Evolutionary conservation across 30 jellyfish, hydroid and myxozoan genomes (phyloP), one percentile per base, ranked within the genome.

Genomic region (Calvadosia cruxmelitensis): DNA sequence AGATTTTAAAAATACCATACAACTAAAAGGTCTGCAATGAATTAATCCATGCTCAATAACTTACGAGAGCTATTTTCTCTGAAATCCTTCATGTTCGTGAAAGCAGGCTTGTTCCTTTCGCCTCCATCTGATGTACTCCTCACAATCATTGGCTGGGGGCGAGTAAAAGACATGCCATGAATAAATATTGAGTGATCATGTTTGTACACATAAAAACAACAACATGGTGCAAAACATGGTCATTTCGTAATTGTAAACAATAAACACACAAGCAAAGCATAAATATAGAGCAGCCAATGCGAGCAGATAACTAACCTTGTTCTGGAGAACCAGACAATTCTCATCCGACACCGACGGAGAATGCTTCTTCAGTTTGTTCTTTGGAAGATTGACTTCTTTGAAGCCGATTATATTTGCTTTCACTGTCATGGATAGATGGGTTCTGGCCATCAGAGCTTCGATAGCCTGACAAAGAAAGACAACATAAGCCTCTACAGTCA

Each of bases 391-490:
- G n/a, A 83, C 82, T 36, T 75, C 91, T 42, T 80, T 87, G 71
- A 72, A 87, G 26, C 91, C 94, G 30, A 76, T 65, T 29, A 74
- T 63, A 79, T 87, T 87, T 74, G 78, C 64, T 61, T 81, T 87
- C 48, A 87, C 97, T 13, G 77, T 70, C 50, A 87, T 30, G 16
- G 93, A 80, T 63, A 87, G 74, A 65, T 81, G 94, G 2, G 93
- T 50, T 27, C 80, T 92, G 25, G 87, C 72, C 82, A 72, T 79
- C 61, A 86, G 66, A 31, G 71, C 33, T 25, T 71, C 90, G 50
- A 74, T 52, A 1, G 96, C 82, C 92, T 78, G 23, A 20, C 32
- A 67, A 34, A 30, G 3, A 23, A 57, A 15, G 63, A 49, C 20
- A 33, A 51, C 33, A 0, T 26, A 15, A 26, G 27, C 30, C 16